These are phyloP conservation scores for Tangara arthus DNA, from an alignment of 2,797 vertebrate species.

Conservation along the genomic window DNA sequence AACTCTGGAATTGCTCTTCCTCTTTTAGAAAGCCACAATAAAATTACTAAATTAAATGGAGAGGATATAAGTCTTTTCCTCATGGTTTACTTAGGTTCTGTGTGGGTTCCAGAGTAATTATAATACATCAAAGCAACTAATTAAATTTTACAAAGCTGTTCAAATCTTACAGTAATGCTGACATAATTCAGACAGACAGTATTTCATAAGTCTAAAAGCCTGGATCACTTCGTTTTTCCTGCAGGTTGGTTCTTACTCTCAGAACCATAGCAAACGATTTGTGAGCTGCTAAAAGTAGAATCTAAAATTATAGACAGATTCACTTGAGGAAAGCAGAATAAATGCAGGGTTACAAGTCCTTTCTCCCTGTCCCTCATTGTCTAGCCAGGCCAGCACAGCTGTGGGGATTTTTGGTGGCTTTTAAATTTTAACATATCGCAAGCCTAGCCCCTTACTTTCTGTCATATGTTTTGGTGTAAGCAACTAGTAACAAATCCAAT, in stretches of 20 bases:
- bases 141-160: conserved; percentile 20
- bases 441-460: not conserved
- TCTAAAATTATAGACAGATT: conserved; percentile 3
- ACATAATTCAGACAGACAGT: not conserved
- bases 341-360: not conserved
- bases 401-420: not conserved
- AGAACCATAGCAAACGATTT: not conserved
- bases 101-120: not conserved
- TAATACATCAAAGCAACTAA: not conserved
- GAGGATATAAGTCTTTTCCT: not conserved
- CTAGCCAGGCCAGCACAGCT: not conserved
- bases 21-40: not conserved
- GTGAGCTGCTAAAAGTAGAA: not conserved
- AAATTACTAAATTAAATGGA: not conserved
- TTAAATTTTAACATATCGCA: not conserved
- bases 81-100: not conserved
- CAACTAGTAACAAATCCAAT: not conserved
- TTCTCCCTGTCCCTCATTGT: not conserved
- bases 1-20: not conserved
- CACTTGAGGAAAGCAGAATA: not conserved
- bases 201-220: not conserved
- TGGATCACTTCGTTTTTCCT: not conserved
- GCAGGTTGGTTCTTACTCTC: not conserved
- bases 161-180: not conserved
- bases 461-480: not conserved